Conservation (phyloP, 1,140 invertebrate species). For the Cotesia chilonis region DNA sequence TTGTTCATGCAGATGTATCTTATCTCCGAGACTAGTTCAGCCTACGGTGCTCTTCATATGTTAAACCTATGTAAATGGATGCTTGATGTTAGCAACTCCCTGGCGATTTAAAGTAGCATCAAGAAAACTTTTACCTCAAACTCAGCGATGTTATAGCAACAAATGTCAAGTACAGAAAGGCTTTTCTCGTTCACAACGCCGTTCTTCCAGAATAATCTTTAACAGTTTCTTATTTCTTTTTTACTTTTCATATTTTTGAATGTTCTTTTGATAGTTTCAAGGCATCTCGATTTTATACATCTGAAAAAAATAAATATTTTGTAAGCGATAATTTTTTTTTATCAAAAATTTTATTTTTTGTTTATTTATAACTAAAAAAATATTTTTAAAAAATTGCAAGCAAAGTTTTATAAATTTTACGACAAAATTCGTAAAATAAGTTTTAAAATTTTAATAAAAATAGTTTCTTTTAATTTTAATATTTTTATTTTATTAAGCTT, state of each 20-base stretch:
- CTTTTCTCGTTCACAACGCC: background rate
- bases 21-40: conserved; percentile 26
- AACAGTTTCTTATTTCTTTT: background rate
- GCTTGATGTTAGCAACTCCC: conserved; percentile 25
- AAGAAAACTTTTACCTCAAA: conserved; percentile 4
- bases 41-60: conserved; percentile 26
- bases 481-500: too few species aligned
- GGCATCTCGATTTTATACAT: background rate
- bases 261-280: background rate
- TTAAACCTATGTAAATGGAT: conserved; percentile 39
- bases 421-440: too few species aligned
- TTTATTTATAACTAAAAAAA: too few species aligned
- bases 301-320: conserved; percentile 1
- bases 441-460: too few species aligned
- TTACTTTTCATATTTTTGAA: background rate
- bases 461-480: too few species aligned
- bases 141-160: background rate
- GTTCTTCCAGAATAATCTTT: conserved; percentile 3
- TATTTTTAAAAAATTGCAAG: too few species aligned
- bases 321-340: background rate
- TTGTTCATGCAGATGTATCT: conserved; percentile 28
- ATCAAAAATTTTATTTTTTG: too few species aligned
- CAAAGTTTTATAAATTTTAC: too few species aligned
- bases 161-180: conserved; percentile 14
- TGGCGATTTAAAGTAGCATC: conserved; percentile 12